phyloP scores from a whole-genome alignment of 2,797 vertebrate genomes.

The Platyrinchus mystaceus region DNA sequence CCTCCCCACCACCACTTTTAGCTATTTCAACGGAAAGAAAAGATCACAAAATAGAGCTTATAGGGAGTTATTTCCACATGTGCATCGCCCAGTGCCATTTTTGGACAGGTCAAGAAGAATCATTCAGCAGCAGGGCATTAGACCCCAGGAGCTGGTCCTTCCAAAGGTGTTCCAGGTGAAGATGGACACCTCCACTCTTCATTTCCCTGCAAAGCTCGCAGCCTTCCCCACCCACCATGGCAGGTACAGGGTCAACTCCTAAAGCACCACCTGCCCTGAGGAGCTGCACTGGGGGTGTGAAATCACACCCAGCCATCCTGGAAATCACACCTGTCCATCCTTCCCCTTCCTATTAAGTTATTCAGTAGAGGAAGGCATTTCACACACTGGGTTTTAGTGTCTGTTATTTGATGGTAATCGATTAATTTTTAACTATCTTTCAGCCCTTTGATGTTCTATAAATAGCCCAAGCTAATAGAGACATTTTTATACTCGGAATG shows the following conservation, averaged over 20 bases:
- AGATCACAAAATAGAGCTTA: not conserved
- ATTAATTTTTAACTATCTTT: slow-evolving; percentile 69
- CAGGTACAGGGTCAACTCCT: not conserved
- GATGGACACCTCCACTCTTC: not conserved
- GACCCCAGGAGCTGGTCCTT: not conserved
- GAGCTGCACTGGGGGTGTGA: not conserved
- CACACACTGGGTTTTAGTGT: slow-evolving; percentile 19
- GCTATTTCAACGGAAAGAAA: not conserved
- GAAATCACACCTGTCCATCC: not conserved
- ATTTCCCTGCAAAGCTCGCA: not conserved
- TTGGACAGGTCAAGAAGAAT: not conserved
- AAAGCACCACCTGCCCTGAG: not conserved
- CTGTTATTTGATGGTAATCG: slow-evolving; percentile 65
- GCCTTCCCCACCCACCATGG: not conserved
- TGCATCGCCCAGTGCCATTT: not conserved
- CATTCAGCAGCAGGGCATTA: not conserved
- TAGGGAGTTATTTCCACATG: not conserved
- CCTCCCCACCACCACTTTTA: not conserved
- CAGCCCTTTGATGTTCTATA: slow-evolving; percentile 65
- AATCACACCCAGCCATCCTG: not conserved
- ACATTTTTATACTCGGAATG: slow-evolving; percentile 59
- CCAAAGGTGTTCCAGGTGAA: not conserved
- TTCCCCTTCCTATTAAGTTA: slow-evolving; percentile 4
- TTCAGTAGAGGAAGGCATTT: slow-evolving; percentile 27
- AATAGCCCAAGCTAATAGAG: slow-evolving; percentile 70